Percentiles rank a stretch among this genome's conserved stretches.
Evolutionary conservation across 1,140 invertebrate genomes (phyloP).

Genomic region (Telenomus remus): DNA sequence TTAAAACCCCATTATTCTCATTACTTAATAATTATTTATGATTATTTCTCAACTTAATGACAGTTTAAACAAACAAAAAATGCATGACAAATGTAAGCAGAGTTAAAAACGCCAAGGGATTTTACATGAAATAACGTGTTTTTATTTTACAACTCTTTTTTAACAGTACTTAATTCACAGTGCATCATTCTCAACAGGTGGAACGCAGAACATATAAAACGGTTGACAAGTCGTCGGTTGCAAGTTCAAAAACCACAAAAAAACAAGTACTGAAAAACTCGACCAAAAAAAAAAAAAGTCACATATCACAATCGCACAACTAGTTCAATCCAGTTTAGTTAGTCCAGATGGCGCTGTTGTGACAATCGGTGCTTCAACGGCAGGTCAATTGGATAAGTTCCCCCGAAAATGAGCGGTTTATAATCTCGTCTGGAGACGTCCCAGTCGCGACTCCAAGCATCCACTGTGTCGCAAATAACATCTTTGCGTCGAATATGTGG

Average conservation of each 20-base stretch:
- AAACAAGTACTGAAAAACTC: too few relatives aligned
- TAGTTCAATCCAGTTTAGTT: too few relatives aligned
- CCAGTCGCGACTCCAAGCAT: slow-evolving; percentile 76
- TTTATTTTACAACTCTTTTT: slow-evolving; percentile 43
- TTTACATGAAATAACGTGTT: slow-evolving; percentile 24
- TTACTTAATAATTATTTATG: too few relatives aligned
- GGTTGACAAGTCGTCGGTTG: background rate
- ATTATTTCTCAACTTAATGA: too few relatives aligned
- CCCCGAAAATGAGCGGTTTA: slow-evolving; percentile 84
- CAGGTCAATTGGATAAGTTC: slow-evolving; percentile 87
- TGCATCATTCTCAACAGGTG: slow-evolving; percentile 30
- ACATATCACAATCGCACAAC: too few relatives aligned
- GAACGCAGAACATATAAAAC: slow-evolving; percentile 32
- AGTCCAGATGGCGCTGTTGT: slow-evolving; percentile 2
- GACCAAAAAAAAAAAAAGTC: too few relatives aligned
- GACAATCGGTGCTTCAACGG: slow-evolving; percentile 68
- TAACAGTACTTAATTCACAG: slow-evolving; percentile 36
- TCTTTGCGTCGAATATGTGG: slow-evolving; percentile 74
- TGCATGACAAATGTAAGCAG: slow-evolving; percentile 3
- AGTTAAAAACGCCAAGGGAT: slow-evolving; percentile 4
- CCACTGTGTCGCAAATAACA: slow-evolving; percentile 79
- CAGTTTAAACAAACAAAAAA: background rate
- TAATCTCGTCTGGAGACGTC: slow-evolving; percentile 61
- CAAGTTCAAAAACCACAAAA: too few relatives aligned
- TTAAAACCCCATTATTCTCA: too few relatives aligned